Base-by-base conservation (phyloP, 2,797 vertebrate species). In the Protosalanx chinensis region DNA sequence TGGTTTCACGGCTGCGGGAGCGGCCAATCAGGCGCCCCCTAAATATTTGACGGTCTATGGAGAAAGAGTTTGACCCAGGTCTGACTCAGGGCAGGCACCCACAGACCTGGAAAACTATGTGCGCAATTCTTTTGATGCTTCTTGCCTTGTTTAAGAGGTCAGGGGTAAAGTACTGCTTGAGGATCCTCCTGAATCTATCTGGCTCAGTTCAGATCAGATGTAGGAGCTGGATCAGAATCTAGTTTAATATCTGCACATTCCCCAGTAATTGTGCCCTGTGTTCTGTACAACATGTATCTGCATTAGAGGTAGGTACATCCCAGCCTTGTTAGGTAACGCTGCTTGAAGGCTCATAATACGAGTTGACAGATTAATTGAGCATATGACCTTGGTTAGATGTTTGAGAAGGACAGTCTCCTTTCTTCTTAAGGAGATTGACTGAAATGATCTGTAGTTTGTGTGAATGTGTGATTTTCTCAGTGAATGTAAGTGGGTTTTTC, bases 291-390 rank as follows among this genome's bases (percentile, higher is more conserved):
- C 13, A 61, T 4, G 16, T 27, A 4, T 76, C 73, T 77, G 73
- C 64, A 74, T 82, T 80, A 75, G 61, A 70, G 59, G 41, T 73
- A 23, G 66, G 71, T 80, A 83, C 72, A 70, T 58, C 64, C 68
- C 62, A 78, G 75, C 56, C 63, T 71, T 3, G 71, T 57, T 62
- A 64, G 57, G 73, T 70, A 79, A 68, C 46, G 15, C 67, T 0
- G 1, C 71, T 70, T 41, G 0, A 60, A 2, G 27, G 65, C 58
- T 73, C 57, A 74, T 69, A 79, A 78, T 68, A 73, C 33, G 20
- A 75, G 74, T 8, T 80, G 85, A 84, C 75, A 76, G 75, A 83
- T 79, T 73, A 80, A 82, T 82, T 76, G 70, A 77, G 73, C 0
- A 41, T 63, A 76, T 72, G 37, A 60, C 80, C 65, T n/a, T 70